Conservation (phyloP, 2,113 vertebrate genomes). For the Meleagris gallopavo region DNA sequence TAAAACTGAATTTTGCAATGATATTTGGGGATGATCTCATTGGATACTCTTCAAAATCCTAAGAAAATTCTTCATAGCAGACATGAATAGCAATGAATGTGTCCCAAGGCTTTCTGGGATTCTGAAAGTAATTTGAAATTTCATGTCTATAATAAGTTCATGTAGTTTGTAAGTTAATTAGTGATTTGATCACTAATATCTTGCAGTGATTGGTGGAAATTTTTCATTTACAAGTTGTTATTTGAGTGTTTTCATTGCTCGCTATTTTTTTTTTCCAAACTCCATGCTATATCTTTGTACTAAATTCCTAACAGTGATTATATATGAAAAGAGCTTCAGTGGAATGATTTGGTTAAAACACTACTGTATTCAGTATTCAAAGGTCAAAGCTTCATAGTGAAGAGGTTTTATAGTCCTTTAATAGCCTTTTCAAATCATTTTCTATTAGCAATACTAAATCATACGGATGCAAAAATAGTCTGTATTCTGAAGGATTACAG, state of each 20-base stretch:
- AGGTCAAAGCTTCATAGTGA: not conserved
- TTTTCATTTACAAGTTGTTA: not conserved
- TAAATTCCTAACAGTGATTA: not conserved
- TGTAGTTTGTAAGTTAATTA: not conserved
- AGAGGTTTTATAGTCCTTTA: not conserved
- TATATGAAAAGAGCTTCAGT: not conserved
- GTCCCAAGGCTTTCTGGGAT: not conserved
- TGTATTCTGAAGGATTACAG: not conserved
- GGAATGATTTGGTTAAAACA: not conserved
- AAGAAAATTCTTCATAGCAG: not conserved
- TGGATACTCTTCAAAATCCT: not conserved
- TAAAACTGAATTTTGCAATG: not conserved
- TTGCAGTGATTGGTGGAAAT: not conserved
- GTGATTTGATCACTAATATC: not conserved
- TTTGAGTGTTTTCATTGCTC: not conserved
- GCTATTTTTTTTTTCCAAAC: fast-evolving
- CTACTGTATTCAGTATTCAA: not conserved
- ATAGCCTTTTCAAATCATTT: not conserved
- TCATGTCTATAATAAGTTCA: fast-evolving
- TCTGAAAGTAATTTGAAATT: not conserved
- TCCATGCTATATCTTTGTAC: not conserved
- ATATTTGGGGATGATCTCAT: not conserved
- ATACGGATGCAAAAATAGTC: not conserved
- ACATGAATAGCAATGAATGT: not conserved
- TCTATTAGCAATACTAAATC: not conserved